Evolutionary conservation across 2,797 vertebrate species (phyloP).

Genomic region (Morus bassanus): DNA sequence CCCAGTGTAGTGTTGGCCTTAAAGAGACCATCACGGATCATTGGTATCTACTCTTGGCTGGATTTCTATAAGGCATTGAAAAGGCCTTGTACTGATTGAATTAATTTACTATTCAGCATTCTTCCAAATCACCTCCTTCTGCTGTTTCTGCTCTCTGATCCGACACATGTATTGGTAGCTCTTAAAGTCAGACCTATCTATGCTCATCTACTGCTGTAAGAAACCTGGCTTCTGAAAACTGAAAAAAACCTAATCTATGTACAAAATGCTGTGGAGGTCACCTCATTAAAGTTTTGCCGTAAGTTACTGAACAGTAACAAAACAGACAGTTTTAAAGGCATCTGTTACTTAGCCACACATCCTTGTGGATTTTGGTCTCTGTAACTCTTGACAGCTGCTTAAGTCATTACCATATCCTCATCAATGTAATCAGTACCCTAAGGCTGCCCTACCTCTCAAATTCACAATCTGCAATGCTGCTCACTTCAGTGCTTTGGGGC

Average conservation of each 20-base stretch:
- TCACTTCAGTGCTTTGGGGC: slow-evolving; percentile 68
- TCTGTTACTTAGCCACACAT: slow-evolving; percentile 43
- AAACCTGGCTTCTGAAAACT: neutral
- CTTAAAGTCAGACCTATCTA: neutral
- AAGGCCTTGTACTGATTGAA: neutral
- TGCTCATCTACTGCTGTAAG: neutral
- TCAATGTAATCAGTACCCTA: slow-evolving; percentile 68
- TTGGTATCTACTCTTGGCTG: neutral
- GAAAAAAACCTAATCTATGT: neutral
- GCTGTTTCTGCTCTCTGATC: neutral
- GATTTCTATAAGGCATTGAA: neutral
- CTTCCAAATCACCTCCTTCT: neutral
- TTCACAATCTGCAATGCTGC: slow-evolving; percentile 57
- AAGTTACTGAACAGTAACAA: slow-evolving; percentile 45
- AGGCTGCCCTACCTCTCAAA: slow-evolving; percentile 56
- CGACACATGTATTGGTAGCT: neutral
- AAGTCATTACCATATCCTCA: slow-evolving; percentile 63
- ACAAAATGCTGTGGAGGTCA: slow-evolving; percentile 10
- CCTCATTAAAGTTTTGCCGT: slow-evolving; percentile 41
- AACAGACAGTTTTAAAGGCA: slow-evolving; percentile 52
- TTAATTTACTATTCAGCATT: neutral
- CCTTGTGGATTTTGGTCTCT: slow-evolving; percentile 47
- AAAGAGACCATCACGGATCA: neutral
- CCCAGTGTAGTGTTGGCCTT: fast-evolving
- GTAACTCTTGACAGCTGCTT: slow-evolving; percentile 57